A percentile compares a stretch with the other conserved stretches of the same genome.
These are phyloP conservation scores for Saguinus imperator DNA, from an alignment of 2,113 vertebrate genomes.

Conservation along the genomic window DNA sequence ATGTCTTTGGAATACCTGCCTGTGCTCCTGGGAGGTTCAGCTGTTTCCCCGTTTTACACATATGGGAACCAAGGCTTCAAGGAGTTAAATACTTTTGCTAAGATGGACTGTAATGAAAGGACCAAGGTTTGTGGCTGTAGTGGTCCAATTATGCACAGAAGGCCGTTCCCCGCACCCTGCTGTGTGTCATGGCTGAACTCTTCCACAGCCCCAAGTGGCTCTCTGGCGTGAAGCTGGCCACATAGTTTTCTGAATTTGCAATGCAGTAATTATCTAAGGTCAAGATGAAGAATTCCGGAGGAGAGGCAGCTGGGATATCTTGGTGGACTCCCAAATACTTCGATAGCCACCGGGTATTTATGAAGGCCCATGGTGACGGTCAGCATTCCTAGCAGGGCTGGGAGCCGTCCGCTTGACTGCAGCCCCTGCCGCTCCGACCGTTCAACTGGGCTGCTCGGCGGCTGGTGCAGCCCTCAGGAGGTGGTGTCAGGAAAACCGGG, in stretches of 20 bases:
- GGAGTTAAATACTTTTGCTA: not conserved
- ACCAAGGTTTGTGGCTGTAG: fast-evolving
- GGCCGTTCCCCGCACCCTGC: fast-evolving
- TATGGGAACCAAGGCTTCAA: not conserved
- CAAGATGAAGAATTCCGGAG: not conserved
- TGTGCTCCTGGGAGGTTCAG: fast-evolving
- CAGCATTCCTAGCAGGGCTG: not conserved
- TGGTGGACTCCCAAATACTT: not conserved
- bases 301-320: slow-evolving; percentile 31
- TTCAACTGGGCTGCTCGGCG: not conserved
- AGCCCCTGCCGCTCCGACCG: fast-evolving
- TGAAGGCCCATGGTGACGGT: not conserved
- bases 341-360: not conserved
- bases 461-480: fast-evolving
- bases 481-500: fast-evolving
- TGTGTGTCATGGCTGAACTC: fast-evolving
- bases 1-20: fast-evolving
- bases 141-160: fast-evolving
- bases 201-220: not conserved
- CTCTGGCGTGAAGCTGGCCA: not conserved
- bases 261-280: not conserved
- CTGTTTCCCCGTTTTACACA: fast-evolving
- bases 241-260: slow-evolving; percentile 11
- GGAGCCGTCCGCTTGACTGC: not conserved
- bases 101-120: fast-evolving